Evolutionary conservation across 2,113 vertebrate species (phyloP).

Genomic region (Nycticebus coucang): DNA sequence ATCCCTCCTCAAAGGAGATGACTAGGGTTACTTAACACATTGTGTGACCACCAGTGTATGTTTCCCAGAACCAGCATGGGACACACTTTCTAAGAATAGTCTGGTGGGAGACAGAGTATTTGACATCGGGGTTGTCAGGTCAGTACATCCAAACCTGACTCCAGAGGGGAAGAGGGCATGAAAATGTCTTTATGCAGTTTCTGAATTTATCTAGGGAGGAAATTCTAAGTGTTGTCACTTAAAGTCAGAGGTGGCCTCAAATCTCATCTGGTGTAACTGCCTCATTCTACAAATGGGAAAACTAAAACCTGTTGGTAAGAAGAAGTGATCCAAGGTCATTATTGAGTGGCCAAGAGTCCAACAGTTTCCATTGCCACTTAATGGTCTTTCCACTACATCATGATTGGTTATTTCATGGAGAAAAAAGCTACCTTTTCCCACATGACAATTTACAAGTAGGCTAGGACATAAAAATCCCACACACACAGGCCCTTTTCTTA

Average conservation of each 20-base stretch:
- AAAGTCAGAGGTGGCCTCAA: neutral
- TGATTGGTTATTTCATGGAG: neutral
- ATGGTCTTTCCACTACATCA: neutral
- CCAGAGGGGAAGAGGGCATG: neutral
- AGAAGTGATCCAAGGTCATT: neutral
- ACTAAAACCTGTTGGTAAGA: neutral
- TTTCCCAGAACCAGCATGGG: neutral
- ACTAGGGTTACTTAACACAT: neutral
- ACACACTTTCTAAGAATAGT: neutral
- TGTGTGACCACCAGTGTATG: neutral
- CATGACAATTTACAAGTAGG: neutral
- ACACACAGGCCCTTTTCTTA: constrained; percentile 74
- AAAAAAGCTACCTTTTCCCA: neutral
- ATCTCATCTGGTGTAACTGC: neutral
- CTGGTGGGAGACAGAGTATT: neutral
- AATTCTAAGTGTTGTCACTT: neutral
- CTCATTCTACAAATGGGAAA: neutral
- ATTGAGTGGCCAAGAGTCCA: neutral
- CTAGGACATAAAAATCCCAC: constrained; percentile 68
- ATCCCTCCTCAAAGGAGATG: neutral
- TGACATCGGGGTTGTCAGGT: neutral
- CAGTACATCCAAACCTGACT: neutral
- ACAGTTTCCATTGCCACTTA: neutral
- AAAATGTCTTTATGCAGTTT: neutral
- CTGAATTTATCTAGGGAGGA: neutral